A percentile compares a stretch with the other conserved stretches of the same genome.
Conservation (phyloP, 2,113 vertebrate species). For the Siniperca chuatsi region DNA sequence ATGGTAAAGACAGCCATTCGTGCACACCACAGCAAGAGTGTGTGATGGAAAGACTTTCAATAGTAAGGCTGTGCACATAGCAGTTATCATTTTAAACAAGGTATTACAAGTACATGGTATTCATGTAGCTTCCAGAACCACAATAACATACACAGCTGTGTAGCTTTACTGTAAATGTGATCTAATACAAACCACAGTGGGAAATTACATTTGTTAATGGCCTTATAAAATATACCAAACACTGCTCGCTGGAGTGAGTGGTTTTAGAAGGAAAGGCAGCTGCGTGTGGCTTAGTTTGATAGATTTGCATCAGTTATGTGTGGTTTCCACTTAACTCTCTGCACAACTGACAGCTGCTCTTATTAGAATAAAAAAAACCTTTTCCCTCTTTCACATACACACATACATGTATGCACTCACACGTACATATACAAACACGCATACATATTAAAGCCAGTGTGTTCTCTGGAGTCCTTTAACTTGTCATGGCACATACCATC, state of each 20-base stretch:
- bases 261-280: not conserved
- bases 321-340: not conserved
- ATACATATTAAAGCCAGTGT: not conserved
- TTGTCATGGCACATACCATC: conserved; percentile 62
- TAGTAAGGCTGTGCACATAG: not conserved
- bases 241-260: not conserved
- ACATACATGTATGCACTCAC: not conserved
- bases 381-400: not conserved
- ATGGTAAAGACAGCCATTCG: not conserved
- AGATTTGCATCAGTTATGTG: conserved; percentile 1
- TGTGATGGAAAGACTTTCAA: not conserved
- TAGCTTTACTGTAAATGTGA: not conserved
- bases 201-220: not conserved
- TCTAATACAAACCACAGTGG: not conserved
- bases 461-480: conserved; percentile 20
- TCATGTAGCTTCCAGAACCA: not conserved
- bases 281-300: conserved; percentile 20
- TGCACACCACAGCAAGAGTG: not conserved
- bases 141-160: not conserved
- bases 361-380: not conserved
- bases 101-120: not conserved
- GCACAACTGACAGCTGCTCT: not conserved
- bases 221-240: too few relatives aligned
- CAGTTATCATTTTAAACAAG: conserved; percentile 8
- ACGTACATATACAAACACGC: not conserved